Evolutionary conservation across 2,888 invertebrate genomes (phyloP).

Genomic region (Beris morrisii): DNA sequence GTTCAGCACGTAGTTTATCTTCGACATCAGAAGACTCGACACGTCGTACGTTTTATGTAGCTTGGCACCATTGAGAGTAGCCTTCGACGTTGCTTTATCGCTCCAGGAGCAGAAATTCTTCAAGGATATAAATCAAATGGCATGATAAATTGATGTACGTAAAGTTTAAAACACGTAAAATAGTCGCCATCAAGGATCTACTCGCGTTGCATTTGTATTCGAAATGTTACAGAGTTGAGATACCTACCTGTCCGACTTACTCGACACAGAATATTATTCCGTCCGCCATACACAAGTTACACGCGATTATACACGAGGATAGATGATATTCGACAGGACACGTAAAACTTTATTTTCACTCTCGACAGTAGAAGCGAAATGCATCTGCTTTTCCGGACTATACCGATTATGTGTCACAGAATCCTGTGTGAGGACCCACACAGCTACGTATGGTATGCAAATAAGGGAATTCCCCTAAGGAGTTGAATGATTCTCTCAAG

Average conservation of each 20-base stretch:
- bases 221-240: too few species aligned
- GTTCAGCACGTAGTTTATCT: slow-evolving; percentile 26
- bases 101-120: slow-evolving; percentile 6
- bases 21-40: slow-evolving; percentile 21
- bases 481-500: not conserved
- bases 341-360: slow-evolving; percentile 7
- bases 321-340: slow-evolving; percentile 21
- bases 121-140: slow-evolving; percentile 29
- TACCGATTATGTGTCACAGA: too few species aligned
- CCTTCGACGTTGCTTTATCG: slow-evolving; percentile 10
- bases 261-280: too few species aligned
- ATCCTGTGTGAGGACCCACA: too few species aligned
- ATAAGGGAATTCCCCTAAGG: not conserved
- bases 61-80: not conserved
- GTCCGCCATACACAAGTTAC: too few species aligned
- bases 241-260: too few species aligned
- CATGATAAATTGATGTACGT: slow-evolving; percentile 30
- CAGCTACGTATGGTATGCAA: slow-evolving; percentile 7
- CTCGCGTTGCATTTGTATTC: too few species aligned
- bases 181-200: not conserved
- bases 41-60: slow-evolving; percentile 6
- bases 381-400: not conserved
- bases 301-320: not conserved
- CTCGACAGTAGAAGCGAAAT: not conserved
- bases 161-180: slow-evolving; percentile 24